phyloP scores from a whole-genome alignment of 2,113 vertebrate genomes.

The Corythoichthys intestinalis region DNA sequence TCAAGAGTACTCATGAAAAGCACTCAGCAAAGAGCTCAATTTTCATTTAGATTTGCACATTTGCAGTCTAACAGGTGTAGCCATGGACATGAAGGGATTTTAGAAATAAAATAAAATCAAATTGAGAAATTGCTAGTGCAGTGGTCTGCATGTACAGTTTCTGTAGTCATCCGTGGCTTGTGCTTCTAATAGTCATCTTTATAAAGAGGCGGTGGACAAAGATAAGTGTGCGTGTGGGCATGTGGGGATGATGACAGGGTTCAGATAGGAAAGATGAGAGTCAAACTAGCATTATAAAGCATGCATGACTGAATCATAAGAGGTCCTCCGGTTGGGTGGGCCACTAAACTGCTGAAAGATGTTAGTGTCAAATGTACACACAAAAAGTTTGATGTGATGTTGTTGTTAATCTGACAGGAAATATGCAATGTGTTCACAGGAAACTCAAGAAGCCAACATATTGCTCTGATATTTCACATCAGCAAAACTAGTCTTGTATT shows the following conservation, averaged over 20 bases:
- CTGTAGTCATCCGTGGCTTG: conserved; percentile 52
- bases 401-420: conserved; percentile 35
- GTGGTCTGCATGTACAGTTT: conserved; percentile 49
- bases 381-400: conserved; percentile 2
- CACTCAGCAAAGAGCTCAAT: neutral
- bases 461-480: conserved; percentile 25
- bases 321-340: neutral
- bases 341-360: conserved; percentile 6
- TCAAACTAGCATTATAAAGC: conserved; percentile 55
- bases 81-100: neutral
- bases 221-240: conserved; percentile 30
- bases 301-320: conserved; percentile 36
- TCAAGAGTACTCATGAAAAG: conserved; percentile 1
- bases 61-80: neutral
- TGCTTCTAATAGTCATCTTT: conserved; percentile 41
- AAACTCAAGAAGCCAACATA: conserved; percentile 29
- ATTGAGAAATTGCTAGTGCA: neutral
- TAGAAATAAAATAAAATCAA: neutral
- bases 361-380: conserved; percentile 1
- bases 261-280: conserved; percentile 57
- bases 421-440: conserved; percentile 50
- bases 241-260: conserved; percentile 43
- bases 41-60: neutral
- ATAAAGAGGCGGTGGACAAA: conserved; percentile 22
- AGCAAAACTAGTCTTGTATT: conserved; percentile 8